phyloP scores from a whole-genome alignment of 2,888 invertebrate species.

The Brenthis daphne region DNA sequence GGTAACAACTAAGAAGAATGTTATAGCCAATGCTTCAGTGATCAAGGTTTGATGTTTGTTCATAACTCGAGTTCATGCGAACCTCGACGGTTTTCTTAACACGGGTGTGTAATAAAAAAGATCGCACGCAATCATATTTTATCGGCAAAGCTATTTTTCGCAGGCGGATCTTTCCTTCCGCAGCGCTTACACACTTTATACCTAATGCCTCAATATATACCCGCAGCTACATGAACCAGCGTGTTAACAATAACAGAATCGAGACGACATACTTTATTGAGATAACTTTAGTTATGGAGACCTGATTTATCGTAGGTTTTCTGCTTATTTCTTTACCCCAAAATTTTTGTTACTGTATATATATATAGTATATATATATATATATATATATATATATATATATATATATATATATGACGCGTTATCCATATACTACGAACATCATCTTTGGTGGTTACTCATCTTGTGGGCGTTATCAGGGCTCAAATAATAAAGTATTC shows the following conservation, averaged over 20 bases:
- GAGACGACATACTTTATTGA: constrained; percentile 32
- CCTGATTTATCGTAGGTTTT: constrained; percentile 9
- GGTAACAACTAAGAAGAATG: constrained; percentile 6
- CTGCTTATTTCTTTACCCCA: not conserved
- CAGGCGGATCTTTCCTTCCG: constrained; percentile 47
- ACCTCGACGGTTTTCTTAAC: constrained; percentile 24
- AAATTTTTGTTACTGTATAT: not conserved
- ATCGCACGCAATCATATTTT: constrained; percentile 76
- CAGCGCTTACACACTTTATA: constrained; percentile 51
- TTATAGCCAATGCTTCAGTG: constrained; percentile 5
- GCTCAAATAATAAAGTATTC: no score
- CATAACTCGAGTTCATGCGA: constrained; percentile 9
- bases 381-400: no score
- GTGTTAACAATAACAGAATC: constrained; percentile 61
- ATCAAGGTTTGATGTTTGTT: constrained; percentile 15
- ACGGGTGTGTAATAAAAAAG: constrained; percentile 64
- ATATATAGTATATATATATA: no score
- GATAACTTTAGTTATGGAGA: constrained; percentile 18
- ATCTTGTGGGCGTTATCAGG: no score
- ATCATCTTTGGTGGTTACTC: no score
- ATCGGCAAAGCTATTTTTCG: constrained; percentile 67
- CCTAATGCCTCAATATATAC: constrained; percentile 60
- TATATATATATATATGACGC: no score
- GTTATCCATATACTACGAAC: no score
- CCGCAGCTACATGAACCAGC: constrained; percentile 58